Evolutionary conservation across 2,113 vertebrate genomes (phyloP).

Genomic region (Megaceryle torquata): DNA sequence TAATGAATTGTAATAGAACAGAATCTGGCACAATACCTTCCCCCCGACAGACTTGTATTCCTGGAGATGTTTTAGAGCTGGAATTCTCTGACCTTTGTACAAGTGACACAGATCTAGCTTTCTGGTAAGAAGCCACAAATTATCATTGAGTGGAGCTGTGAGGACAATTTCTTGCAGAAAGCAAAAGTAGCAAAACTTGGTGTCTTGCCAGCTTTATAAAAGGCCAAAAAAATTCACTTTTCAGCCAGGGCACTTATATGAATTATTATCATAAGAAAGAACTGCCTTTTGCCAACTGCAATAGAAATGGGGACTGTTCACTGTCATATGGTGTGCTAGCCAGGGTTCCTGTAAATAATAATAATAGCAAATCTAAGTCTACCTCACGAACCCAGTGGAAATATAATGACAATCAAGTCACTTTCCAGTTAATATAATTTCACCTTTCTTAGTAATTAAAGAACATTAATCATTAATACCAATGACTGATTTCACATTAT

Average conservation of each 20-base stretch:
- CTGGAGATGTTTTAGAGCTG: slow-evolving; percentile 27
- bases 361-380: background rate
- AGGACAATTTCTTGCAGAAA: slow-evolving; percentile 41
- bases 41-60: background rate
- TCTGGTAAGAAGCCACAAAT: slow-evolving; percentile 54
- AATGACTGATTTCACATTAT: background rate
- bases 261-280: slow-evolving; percentile 40
- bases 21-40: background rate
- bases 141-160: background rate
- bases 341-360: slow-evolving; percentile 5
- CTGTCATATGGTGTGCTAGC: background rate
- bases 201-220: slow-evolving; percentile 39
- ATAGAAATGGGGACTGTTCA: slow-evolving; percentile 18
- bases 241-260: slow-evolving; percentile 20
- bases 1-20: background rate
- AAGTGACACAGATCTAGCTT: slow-evolving; percentile 45
- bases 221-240: slow-evolving; percentile 9
- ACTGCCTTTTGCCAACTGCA: slow-evolving; percentile 11
- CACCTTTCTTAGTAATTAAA: background rate
- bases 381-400: background rate
- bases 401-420: background rate
- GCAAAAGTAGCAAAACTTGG: slow-evolving; percentile 44
- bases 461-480: background rate
- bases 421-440: background rate
- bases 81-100: slow-evolving; percentile 43